Percentiles rank a stretch among this genome's conserved stretches.
Evolutionary conservation across 2,113 vertebrate genomes (phyloP).

Genomic region (Tupaia chinensis): DNA sequence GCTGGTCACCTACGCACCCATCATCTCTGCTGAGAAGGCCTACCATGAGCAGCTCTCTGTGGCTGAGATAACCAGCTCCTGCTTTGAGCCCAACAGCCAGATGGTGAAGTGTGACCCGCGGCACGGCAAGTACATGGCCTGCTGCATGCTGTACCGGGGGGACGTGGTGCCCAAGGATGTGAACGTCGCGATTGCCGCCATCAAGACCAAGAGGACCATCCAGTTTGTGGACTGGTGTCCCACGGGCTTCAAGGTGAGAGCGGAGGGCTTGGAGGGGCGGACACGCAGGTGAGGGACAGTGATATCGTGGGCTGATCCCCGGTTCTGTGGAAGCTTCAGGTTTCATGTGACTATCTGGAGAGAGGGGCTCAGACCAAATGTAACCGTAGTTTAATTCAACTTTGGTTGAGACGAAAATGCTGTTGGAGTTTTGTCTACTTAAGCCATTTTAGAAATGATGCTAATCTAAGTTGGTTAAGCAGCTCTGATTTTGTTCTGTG

Average conservation of each 20-base stretch:
- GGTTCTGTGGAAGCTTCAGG: background rate
- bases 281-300: background rate
- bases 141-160: constrained; percentile 89
- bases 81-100: constrained; percentile 90
- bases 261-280: background rate
- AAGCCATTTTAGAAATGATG: background rate
- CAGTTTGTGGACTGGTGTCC: constrained; percentile 92
- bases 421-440: background rate
- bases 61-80: constrained; percentile 90
- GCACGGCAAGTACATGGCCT: constrained; percentile 92
- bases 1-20: constrained; percentile 89
- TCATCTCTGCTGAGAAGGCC: constrained; percentile 88
- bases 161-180: constrained; percentile 91
- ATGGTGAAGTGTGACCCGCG: constrained; percentile 92
- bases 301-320: background rate
- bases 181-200: constrained; percentile 88
- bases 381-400: background rate
- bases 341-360: background rate
- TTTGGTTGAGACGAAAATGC: background rate
- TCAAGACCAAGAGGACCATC: constrained; percentile 89
- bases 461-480: background rate
- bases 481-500: background rate
- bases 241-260: constrained; percentile 90
- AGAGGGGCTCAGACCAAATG: background rate
- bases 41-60: constrained; percentile 90